Evolutionary conservation across 2,888 invertebrate genomes (phyloP).

Genomic region (Idaea biselata): DNA sequence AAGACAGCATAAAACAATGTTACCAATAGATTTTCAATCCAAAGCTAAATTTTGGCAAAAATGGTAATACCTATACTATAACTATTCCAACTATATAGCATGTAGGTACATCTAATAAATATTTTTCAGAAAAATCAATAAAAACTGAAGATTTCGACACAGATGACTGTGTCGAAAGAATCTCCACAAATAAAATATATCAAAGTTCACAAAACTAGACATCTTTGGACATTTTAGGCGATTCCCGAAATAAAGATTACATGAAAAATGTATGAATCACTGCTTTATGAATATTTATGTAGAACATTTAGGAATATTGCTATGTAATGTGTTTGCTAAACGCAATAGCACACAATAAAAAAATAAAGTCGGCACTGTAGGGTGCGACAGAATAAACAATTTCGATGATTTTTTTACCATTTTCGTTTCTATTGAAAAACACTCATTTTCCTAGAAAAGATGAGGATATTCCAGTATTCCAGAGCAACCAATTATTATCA

Average conservation of each 20-base stretch:
- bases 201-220: not conserved
- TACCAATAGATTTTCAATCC: no score
- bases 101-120: not conserved
- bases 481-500: constrained; percentile 38
- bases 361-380: constrained; percentile 21
- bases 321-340: not conserved
- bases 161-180: not conserved
- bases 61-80: no score
- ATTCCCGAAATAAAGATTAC: not conserved
- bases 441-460: constrained; percentile 2
- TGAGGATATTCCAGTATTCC: constrained; percentile 4
- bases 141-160: not conserved
- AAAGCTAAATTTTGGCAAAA: no score
- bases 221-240: not conserved
- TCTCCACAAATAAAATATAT: not conserved
- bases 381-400: constrained; percentile 29
- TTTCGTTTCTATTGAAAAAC: constrained; percentile 21
- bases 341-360: constrained; percentile 1
- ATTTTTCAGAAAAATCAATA: not conserved
- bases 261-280: not conserved
- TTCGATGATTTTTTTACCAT: constrained; percentile 7
- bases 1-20: no score
- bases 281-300: not conserved
- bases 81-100: not conserved
- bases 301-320: not conserved